A percentile compares a stretch with the other conserved stretches of the same genome.
Evolutionary conservation across 2,113 vertebrate species (phyloP).

Genomic region (Zosterops pallidus): DNA sequence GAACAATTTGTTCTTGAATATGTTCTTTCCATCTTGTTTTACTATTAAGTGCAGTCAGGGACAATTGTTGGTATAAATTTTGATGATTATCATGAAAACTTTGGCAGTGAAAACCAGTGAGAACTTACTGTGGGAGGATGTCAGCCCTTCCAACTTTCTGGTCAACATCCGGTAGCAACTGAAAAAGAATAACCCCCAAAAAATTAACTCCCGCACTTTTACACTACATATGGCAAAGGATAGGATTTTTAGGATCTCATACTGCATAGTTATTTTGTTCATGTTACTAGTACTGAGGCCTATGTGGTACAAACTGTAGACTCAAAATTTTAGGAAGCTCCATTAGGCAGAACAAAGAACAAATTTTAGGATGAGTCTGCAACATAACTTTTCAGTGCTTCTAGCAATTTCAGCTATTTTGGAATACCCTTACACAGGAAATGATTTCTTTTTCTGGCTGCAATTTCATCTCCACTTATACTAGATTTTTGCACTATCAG

Average conservation of each 20-base stretch:
- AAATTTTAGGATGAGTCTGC: neutral
- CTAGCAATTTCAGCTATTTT: neutral
- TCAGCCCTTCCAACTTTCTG: neutral
- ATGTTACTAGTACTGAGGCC: neutral
- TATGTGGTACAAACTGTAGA: neutral
- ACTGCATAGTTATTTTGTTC: neutral
- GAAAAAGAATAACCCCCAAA: neutral
- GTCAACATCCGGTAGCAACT: neutral
- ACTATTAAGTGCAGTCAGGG: neutral
- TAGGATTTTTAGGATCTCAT: neutral
- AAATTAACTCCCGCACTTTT: neutral
- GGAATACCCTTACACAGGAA: neutral
- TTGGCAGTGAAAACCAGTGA: slow-evolving; percentile 5
- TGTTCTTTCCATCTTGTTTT: slow-evolving; percentile 37
- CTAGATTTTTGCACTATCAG: neutral
- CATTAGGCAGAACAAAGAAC: neutral
- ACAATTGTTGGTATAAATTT: slow-evolving; percentile 9
- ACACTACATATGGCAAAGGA: neutral
- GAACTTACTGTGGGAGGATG: neutral
- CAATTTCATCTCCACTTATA: neutral
- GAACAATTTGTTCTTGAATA: slow-evolving; percentile 42
- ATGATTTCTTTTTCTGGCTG: neutral
- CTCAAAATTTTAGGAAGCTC: neutral
- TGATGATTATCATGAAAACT: neutral
- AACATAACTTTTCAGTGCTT: neutral